Evolutionary conservation across 2,888 invertebrate genomes (phyloP).

Genomic region (Nudaria mundana): DNA sequence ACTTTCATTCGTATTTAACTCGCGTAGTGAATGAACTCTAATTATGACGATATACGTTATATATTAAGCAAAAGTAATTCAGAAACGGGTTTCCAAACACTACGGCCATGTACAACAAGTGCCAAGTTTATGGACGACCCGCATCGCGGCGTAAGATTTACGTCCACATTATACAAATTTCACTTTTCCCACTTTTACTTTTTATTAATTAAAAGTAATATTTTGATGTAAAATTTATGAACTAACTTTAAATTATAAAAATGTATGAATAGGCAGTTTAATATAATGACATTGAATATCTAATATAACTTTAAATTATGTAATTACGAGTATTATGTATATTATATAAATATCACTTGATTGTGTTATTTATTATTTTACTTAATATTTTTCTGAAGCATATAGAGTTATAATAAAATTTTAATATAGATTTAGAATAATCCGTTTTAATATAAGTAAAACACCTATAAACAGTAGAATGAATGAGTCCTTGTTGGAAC

Average conservation of each 20-base stretch:
- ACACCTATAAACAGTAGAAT: no score
- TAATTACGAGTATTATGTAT: neutral
- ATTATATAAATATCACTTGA: neutral
- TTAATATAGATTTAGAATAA: no score
- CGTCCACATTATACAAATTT: constrained; percentile 68
- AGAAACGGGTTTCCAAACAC: constrained; percentile 52
- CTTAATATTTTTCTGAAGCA: no score
- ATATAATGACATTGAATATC: neutral
- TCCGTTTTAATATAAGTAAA: no score
- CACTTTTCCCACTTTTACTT: constrained; percentile 76
- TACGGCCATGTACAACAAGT: constrained; percentile 35
- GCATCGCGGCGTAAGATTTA: constrained; percentile 67
- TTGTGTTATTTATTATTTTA: no score
- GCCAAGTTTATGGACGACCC: constrained; percentile 57
- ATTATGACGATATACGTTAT: constrained; percentile 32
- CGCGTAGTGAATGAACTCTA: constrained; percentile 15
- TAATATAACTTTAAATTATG: neutral
- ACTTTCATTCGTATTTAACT: constrained; percentile 24
- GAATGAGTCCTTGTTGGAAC: constrained; percentile 1
- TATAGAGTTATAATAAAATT: no score
- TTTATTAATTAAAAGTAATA: constrained; percentile 33
- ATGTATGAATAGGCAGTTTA: neutral
- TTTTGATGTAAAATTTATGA: constrained; percentile 12
- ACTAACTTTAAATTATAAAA: constrained; percentile 10
- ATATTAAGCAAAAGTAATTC: constrained; percentile 39